Conservation (phyloP, 1,140 invertebrate species). For the Rhagoletis pomonella region DNA sequence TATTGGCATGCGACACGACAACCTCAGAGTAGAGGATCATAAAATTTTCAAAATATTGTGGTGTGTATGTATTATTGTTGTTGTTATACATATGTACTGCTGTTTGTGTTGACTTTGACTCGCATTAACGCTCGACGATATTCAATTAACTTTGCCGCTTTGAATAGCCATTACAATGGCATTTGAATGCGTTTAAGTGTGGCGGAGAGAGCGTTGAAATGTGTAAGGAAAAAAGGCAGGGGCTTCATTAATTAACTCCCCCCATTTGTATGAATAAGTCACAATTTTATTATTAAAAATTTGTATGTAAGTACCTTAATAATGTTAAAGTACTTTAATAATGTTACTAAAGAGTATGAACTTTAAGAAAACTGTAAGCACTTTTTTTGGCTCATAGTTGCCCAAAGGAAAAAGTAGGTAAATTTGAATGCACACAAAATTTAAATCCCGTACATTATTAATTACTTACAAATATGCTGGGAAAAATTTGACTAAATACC, state of each 20-base stretch:
- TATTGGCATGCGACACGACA: neutral
- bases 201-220: neutral
- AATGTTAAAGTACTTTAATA: no score
- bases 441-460: no score
- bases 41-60: slow-evolving; percentile 22
- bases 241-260: slow-evolving; percentile 1
- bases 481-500: no score
- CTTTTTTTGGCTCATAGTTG: no score
- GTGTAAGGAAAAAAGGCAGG: neutral
- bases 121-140: neutral
- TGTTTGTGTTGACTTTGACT: neutral
- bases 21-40: neutral
- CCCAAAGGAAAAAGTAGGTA: no score
- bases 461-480: no score
- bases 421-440: no score
- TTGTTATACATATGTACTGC: neutral
- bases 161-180: neutral
- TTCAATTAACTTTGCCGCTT: slow-evolving; percentile 31
- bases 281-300: no score
- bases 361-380: no score
- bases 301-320: no score
- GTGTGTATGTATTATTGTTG: neutral
- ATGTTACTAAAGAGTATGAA: no score
- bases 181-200: slow-evolving; percentile 35
- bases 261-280: no score